Percentiles rank a stretch among this genome's conserved stretches.
phyloP scores from a whole-genome alignment of 1,140 invertebrate species.

The Glossosoma conforme region DNA sequence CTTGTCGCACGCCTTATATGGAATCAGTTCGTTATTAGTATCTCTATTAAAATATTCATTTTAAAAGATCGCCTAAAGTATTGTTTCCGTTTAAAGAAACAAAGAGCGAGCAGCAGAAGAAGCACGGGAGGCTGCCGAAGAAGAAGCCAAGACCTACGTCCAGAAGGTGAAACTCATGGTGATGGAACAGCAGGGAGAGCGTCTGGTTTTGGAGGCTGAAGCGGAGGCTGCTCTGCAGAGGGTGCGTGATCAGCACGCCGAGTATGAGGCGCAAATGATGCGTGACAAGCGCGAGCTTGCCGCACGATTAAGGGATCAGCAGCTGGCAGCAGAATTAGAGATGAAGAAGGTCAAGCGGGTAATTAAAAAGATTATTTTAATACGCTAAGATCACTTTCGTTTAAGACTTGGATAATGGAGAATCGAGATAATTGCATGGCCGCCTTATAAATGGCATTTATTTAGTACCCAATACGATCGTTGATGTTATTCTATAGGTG shows the following conservation, averaged over 20 bases:
- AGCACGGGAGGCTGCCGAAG: slow-evolving; percentile 37
- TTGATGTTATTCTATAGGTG: no score
- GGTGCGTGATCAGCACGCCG: slow-evolving; percentile 65
- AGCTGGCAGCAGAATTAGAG: no score
- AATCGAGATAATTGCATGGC: no score
- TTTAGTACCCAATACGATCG: no score
- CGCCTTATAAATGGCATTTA: no score
- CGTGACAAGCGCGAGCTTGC: slow-evolving; percentile 74
- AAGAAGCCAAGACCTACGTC: slow-evolving; percentile 16
- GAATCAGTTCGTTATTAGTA: no score
- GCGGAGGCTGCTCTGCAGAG: slow-evolving; percentile 68
- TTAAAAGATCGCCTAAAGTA: background rate
- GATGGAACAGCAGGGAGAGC: slow-evolving; percentile 14
- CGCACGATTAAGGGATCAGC: slow-evolving; percentile 65
- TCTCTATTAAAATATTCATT: background rate
- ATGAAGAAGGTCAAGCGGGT: no score
- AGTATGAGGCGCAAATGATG: slow-evolving; percentile 69
- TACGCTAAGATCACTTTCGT: no score
- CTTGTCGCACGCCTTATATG: no score
- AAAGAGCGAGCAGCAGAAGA: background rate
- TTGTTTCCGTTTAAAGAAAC: background rate
- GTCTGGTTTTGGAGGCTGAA: slow-evolving; percentile 54
- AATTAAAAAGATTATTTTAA: no score
- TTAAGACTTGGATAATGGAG: no score
- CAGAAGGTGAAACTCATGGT: background rate